phyloP scores from a whole-genome alignment of 2,888 invertebrate genomes.

The Napeogenes inachia region DNA sequence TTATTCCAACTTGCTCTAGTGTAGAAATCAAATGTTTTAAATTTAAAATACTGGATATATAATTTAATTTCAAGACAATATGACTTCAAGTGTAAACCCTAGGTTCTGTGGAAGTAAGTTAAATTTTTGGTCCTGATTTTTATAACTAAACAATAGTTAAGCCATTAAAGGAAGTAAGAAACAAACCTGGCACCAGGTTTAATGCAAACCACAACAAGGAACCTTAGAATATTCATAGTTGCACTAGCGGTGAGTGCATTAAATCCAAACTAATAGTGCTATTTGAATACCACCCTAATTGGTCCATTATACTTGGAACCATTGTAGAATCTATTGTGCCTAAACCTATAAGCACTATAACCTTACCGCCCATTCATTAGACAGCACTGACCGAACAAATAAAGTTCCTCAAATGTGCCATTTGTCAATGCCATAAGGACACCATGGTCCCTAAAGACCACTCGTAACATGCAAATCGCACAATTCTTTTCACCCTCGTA shows the following conservation, averaged over 20 bases:
- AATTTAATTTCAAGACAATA: too few relatives aligned
- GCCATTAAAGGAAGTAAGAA: too few relatives aligned
- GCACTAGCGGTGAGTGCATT: not conserved
- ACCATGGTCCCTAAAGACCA: slow-evolving; percentile 27
- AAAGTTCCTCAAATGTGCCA: slow-evolving; percentile 29
- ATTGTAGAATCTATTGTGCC: slow-evolving; percentile 15
- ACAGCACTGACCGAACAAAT: slow-evolving; percentile 21
- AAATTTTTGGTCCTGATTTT: too few relatives aligned
- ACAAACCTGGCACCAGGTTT: too few relatives aligned
- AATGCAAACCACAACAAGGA: too few relatives aligned
- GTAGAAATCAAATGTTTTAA: too few relatives aligned
- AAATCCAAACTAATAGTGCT: slow-evolving; percentile 2
- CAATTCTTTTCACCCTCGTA: slow-evolving; percentile 53
- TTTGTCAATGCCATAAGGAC: slow-evolving; percentile 33
- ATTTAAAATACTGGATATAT: too few relatives aligned
- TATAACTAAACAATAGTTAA: too few relatives aligned
- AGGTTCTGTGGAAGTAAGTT: too few relatives aligned
- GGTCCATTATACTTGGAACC: slow-evolving; percentile 4
- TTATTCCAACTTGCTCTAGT: too few relatives aligned
- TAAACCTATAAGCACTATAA: slow-evolving; percentile 20
- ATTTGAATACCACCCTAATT: slow-evolving; percentile 13
- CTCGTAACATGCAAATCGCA: slow-evolving; percentile 62
- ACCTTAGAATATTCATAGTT: too few relatives aligned
- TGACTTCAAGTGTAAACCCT: too few relatives aligned
- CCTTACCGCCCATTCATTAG: slow-evolving; percentile 26